A percentile compares a stretch with the other conserved stretches of the same genome.
phyloP scores from a whole-genome alignment of 2,888 invertebrate species.

The Pheosia tremula region DNA sequence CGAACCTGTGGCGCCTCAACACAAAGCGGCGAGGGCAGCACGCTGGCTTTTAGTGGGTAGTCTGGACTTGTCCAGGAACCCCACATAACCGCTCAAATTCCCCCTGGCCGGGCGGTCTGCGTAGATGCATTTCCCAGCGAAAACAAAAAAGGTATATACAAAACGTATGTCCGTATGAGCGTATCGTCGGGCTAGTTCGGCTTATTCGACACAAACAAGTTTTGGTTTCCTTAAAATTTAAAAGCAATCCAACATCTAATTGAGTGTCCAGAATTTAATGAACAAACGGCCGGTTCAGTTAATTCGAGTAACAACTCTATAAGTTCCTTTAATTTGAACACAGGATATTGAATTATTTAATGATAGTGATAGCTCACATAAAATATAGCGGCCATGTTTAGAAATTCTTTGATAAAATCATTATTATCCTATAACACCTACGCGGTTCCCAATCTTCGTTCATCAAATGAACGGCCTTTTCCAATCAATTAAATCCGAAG shows the following conservation, averaged over 20 bases:
- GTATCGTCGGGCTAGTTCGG: too few species aligned
- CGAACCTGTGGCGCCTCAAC: too few species aligned
- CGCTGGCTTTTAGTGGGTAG: too few species aligned
- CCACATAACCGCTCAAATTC: too few species aligned
- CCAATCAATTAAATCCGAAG: constrained; percentile 71
- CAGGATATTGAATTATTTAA: constrained; percentile 19
- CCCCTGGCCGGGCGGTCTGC: too few species aligned
- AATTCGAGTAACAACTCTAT: not conserved
- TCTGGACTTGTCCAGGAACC: too few species aligned
- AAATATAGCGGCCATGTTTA: constrained; percentile 19
- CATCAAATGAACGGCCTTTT: constrained; percentile 62
- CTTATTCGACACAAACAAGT: too few species aligned
- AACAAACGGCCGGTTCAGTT: not conserved
- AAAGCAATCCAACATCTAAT: not conserved
- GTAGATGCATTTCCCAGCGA: too few species aligned
- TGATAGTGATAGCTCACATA: constrained; percentile 25
- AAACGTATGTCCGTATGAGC: too few species aligned
- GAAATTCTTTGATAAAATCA: constrained; percentile 35
- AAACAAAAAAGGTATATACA: too few species aligned
- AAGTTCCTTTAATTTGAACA: not conserved
- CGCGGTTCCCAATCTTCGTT: constrained; percentile 48
- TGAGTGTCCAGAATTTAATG: not conserved
- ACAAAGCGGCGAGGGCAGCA: too few species aligned
- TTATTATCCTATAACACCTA: constrained; percentile 44
- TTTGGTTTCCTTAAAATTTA: too few species aligned